Evolutionary conservation across 2,888 invertebrate species (phyloP).

Genomic region (Volucella zonaria): DNA sequence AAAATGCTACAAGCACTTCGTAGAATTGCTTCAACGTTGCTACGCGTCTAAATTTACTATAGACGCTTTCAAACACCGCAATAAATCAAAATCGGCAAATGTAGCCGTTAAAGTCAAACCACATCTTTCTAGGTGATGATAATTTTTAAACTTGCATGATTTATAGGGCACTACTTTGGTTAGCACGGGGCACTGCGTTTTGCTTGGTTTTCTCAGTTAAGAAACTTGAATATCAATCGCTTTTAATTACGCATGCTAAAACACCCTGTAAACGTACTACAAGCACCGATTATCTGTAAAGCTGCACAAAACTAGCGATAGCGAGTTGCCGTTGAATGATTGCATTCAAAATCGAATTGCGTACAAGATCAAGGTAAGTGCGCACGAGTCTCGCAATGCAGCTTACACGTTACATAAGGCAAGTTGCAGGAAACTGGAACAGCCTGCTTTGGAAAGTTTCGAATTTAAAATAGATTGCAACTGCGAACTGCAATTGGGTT

Average conservation of each 20-base stretch:
- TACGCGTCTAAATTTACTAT: slow-evolving; percentile 28
- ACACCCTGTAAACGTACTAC: background rate
- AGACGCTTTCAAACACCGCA: background rate
- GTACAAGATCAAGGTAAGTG: slow-evolving; percentile 68
- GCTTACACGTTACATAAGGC: slow-evolving; percentile 51
- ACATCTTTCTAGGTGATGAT: slow-evolving; percentile 4
- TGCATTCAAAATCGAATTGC: slow-evolving; percentile 52
- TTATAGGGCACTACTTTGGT: slow-evolving; percentile 13
- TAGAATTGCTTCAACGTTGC: slow-evolving; percentile 38
- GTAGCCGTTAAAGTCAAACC: slow-evolving; percentile 16
- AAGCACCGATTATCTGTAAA: background rate
- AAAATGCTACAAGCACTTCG: slow-evolving; percentile 29
- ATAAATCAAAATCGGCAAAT: slow-evolving; percentile 24
- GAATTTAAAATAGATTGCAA: slow-evolving; percentile 13
- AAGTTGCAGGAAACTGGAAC: slow-evolving; percentile 60
- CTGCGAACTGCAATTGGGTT: no score
- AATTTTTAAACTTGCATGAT: slow-evolving; percentile 10
- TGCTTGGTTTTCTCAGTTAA: slow-evolving; percentile 32
- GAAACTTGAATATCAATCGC: slow-evolving; percentile 35
- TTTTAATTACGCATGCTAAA: slow-evolving; percentile 48
- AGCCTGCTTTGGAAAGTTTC: slow-evolving; percentile 29
- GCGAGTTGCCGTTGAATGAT: slow-evolving; percentile 39
- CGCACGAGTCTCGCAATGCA: slow-evolving; percentile 51
- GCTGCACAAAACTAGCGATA: slow-evolving; percentile 27
- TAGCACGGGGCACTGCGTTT: background rate